Conservation (phyloP, 1,140 invertebrate genomes). For the Philopotamus ludificatus region DNA sequence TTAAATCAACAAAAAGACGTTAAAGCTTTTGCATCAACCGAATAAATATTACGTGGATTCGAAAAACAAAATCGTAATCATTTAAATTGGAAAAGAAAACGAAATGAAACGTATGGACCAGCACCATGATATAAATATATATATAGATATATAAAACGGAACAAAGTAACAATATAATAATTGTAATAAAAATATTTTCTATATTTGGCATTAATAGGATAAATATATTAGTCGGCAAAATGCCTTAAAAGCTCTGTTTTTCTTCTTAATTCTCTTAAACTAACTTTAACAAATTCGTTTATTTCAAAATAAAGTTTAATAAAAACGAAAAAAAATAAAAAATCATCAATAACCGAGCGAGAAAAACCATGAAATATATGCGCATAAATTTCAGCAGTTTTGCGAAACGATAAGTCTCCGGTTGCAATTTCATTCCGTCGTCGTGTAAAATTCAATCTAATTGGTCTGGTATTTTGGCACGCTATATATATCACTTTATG, state of each 20-base stretch:
- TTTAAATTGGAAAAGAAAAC: no score
- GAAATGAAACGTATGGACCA: conserved; percentile 3
- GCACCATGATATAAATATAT: conserved; percentile 17
- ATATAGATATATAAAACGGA: no score
- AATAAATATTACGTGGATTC: no score
- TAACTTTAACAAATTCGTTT: conserved; percentile 19
- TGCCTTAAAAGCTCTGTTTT: conserved; percentile 30
- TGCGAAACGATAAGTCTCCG: conserved; percentile 1
- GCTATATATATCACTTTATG: conserved; percentile 9
- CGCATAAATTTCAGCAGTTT: conserved; percentile 18
- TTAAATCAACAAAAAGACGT: no score
- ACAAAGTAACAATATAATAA: conserved; percentile 10
- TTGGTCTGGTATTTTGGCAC: conserved; percentile 29
- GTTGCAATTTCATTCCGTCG: no score
- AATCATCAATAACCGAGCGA: conserved; percentile 1
- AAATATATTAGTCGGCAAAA: conserved; percentile 21
- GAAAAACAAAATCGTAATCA: no score
- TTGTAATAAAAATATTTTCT: conserved; percentile 28
- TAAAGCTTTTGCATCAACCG: no score
- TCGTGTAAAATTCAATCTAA: conserved; percentile 20
- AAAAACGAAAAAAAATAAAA: not conserved
- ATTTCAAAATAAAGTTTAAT: not conserved
- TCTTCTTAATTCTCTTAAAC: conserved; percentile 27
- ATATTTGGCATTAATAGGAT: conserved; percentile 29
- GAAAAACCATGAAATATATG: conserved; percentile 7